These are phyloP conservation scores for Drosophila parvula DNA, from an alignment of 1,140 invertebrate species.

Conservation along the genomic window DNA sequence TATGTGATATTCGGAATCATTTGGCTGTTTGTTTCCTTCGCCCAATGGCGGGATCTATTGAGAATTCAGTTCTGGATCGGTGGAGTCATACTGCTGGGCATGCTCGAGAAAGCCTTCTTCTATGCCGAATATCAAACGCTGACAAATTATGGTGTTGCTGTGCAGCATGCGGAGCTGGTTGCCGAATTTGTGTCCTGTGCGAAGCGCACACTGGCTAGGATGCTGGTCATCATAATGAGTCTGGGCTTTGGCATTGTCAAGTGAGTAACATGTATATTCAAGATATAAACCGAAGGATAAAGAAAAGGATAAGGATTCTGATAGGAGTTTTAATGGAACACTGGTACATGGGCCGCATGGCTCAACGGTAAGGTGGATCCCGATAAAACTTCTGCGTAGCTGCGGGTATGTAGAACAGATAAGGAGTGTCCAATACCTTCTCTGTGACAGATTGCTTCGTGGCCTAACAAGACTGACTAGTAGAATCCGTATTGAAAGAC, in stretches of 20 bases:
- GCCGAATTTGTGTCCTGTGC: slow-evolving; percentile 93
- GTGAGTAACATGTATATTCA: slow-evolving; percentile 84
- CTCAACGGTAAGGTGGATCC: too few relatives aligned
- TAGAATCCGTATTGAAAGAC: too few relatives aligned
- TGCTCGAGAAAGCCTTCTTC: slow-evolving; percentile 94
- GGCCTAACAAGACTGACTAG: too few relatives aligned
- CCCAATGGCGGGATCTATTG: slow-evolving; percentile 95
- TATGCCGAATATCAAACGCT: slow-evolving; percentile 94
- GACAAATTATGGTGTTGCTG: slow-evolving; percentile 89
- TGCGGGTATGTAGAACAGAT: too few relatives aligned
- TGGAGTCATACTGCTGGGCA: slow-evolving; percentile 93
- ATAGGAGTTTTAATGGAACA: too few relatives aligned
- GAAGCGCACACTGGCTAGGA: slow-evolving; percentile 94
- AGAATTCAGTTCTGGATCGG: slow-evolving; percentile 98
- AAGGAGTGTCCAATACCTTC: too few relatives aligned
- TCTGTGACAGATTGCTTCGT: too few relatives aligned
- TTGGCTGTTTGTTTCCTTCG: slow-evolving; percentile 93
- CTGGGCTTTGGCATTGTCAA: slow-evolving; percentile 98
- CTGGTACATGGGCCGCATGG: too few relatives aligned
- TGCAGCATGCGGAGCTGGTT: slow-evolving; percentile 89
- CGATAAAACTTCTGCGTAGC: too few relatives aligned
- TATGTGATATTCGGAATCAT: slow-evolving; percentile 93
- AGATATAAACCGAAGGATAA: too few relatives aligned
- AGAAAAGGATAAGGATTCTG: too few relatives aligned
- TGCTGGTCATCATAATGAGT: slow-evolving; percentile 97